These are phyloP conservation scores for Globia sparganii DNA, from an alignment of 2,888 invertebrate species.

Conservation along the genomic window DNA sequence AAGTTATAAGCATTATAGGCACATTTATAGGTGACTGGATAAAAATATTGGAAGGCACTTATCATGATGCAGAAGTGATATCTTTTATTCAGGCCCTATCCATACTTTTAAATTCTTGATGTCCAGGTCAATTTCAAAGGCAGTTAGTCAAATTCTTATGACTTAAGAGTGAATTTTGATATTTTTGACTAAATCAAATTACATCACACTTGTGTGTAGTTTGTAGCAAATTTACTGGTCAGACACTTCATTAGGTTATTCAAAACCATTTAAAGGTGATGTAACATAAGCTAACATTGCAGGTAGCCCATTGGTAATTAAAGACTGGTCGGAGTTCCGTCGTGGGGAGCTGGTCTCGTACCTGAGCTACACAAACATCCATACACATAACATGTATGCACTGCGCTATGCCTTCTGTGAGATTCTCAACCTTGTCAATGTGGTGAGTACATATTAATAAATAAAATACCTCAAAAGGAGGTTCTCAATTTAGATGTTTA, in stretches of 20 bases:
- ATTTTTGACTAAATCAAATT: not conserved
- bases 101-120: no score
- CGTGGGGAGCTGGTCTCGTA: conserved; percentile 91
- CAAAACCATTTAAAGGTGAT: not conserved
- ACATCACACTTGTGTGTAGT: not conserved
- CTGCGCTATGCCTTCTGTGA: conserved; percentile 93
- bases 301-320: conserved; percentile 90
- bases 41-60: no score
- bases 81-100: no score
- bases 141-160: no score
- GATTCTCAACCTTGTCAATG: conserved; percentile 93
- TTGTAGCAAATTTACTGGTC: not conserved
- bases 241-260: not conserved
- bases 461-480: not conserved
- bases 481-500: no score
- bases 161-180: not conserved
- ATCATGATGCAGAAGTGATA: no score
- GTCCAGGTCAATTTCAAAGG: no score
- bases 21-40: not conserved
- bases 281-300: conserved; percentile 34
- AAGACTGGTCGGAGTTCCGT: conserved; percentile 89
- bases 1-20: not conserved
- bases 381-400: conserved; percentile 92
- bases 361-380: conserved; percentile 88
- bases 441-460: conserved; percentile 87